Evolutionary conservation across 2,113 vertebrate species (phyloP), one percentile per base, ranked within the genome.

Genomic region (Vulpes ferrilata): DNA sequence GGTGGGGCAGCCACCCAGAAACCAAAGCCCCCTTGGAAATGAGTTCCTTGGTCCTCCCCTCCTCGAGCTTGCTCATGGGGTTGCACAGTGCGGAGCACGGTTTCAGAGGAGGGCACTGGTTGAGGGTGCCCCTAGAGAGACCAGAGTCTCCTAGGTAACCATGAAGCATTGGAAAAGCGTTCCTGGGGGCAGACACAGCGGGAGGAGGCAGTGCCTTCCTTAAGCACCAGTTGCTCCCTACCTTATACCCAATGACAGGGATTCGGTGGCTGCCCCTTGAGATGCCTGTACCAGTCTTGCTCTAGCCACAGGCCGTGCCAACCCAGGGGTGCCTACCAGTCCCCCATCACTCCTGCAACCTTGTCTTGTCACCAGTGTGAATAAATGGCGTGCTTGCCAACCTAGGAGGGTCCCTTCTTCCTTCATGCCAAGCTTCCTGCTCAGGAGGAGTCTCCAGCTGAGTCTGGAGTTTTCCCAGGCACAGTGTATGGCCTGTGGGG

Each of bases 11-110:
- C 27, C 15, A 0, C 93, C 69, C 96, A 25, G 86, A 98, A 97
- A 16, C n/a, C 97, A 92, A 98, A 97, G 64, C 98, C 98, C 19
- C 98, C 99, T 67, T 99, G 99, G 98, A 99, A 98, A 57, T 99
- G 96, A 99, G 25, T 43, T 32, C 48, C 79, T 8, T 12, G 55
- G 19, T 16, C 43, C 35, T 76, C 73, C 7, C n/a, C 27, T 10
- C n/a, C 27, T 27, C 32, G 53, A 38, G 51, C 32, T 51, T 57
- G 23, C n/a, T 82, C n/a, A 0, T 6, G 51, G 51, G 43, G 74
- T 74, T 2, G 35, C 89, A 67, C 8, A 2, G 48, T 0, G 0
- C 48, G n/a, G 88, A 53, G 32, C 38, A 57, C 23, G 2, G 59
- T 59, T 78, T 67, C 51, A 9, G 38, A 79, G 78, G 25, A 60